Evolutionary conservation across 2,797 vertebrate species (phyloP).

Genomic region (Euthynnus affinis): DNA sequence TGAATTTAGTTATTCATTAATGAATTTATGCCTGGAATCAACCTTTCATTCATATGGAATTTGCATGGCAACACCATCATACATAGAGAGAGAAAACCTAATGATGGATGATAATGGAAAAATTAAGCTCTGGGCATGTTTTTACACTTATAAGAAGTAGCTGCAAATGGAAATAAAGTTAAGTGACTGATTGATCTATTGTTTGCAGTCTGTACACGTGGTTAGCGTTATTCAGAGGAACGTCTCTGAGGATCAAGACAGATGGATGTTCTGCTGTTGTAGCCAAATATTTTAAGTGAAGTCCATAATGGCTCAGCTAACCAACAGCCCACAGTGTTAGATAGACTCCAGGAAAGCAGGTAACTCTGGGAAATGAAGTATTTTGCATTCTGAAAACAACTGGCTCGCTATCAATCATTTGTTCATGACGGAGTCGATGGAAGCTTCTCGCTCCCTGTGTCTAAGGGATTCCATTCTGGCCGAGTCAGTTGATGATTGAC

Average conservation of each 20-base stretch:
- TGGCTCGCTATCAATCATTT: constrained; percentile 64
- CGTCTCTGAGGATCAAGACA: background rate
- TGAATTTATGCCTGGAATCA: too few relatives aligned
- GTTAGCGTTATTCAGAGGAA: background rate
- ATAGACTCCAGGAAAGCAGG: background rate
- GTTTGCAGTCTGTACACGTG: constrained; percentile 23
- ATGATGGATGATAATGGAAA: too few relatives aligned
- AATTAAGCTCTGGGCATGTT: too few relatives aligned
- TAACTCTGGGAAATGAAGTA: constrained; percentile 26
- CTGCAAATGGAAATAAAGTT: too few relatives aligned
- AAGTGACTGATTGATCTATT: background rate
- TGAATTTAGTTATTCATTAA: too few relatives aligned
- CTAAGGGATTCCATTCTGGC: constrained; percentile 69
- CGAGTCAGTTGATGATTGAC: constrained; percentile 63
- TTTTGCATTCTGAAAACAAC: background rate
- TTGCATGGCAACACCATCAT: too few relatives aligned
- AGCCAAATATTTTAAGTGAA: background rate
- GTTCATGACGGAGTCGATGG: constrained; percentile 64
- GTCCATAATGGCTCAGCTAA: background rate
- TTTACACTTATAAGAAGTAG: too few relatives aligned
- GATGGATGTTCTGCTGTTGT: too few relatives aligned
- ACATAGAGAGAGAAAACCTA: too few relatives aligned
- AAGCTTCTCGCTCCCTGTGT: constrained; percentile 59
- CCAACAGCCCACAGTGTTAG: too few relatives aligned
- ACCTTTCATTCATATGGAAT: too few relatives aligned